Base-by-base conservation (phyloP, 1,140 invertebrate genomes). In the Asobara japonica region DNA sequence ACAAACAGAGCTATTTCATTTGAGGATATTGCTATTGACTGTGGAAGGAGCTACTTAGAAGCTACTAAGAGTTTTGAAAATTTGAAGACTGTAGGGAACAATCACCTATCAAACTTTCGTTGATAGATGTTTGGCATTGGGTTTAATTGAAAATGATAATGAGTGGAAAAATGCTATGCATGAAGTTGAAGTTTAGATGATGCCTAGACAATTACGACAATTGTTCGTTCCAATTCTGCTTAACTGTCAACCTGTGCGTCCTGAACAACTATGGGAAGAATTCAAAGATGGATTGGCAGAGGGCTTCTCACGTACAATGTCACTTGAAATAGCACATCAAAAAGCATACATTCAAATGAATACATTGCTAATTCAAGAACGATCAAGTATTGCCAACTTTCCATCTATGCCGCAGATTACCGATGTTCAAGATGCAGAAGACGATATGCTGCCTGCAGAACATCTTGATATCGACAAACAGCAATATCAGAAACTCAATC, bases 111-210 rank as follows among this genome's bases (percentile, higher is more conserved):
- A 36, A 10, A 68, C 48, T 5, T 73, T 45, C 51, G 33, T 29
- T 11, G 51, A 18, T 60, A 30, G 65, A 10, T 73, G 65, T 22
- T 62, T 73, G 31, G 56, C 65, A 18, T 62, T 67, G 27, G 65
- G 65, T 16, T 61, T 69, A 61, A 73, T 73, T 36, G 71, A 68
- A 62, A 29, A 68, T 48, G 71, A 73, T 29, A 61, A 72, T 22
- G 64, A 72, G 27, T 73, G 65, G 65, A 56, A 41, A 45, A 8
- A 33, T 18, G 56, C 71, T 10, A 62, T 73, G 48, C 30, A 73
- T 18, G 65, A 68, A 45, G 65, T 65, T 16, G 65, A 66, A 31
- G 36, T n/a, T n/a, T n/a, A n/a, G n/a, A n/a, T n/a, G n/a, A n/a
- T n/a, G n/a, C n/a, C n/a, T n/a, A n/a, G n/a, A 48, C 65, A 45